Evolutionary conservation across 2,888 invertebrate genomes (phyloP).

Genomic region (Branchellion lobata): DNA sequence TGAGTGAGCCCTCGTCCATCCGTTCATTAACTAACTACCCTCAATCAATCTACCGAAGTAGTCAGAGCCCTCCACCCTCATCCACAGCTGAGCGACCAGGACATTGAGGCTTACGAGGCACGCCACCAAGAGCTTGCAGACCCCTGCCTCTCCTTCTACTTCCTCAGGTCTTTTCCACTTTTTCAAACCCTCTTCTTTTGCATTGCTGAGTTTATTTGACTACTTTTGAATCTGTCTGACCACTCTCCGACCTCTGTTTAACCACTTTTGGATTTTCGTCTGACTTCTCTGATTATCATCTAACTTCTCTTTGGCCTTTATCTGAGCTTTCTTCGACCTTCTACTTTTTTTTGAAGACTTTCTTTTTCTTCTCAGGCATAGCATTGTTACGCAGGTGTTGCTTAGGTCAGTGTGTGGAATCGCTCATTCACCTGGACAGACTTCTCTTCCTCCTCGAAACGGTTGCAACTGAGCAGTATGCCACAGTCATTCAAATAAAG

Average conservation of each 20-base stretch:
- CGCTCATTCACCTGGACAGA: slow-evolving; percentile 79
- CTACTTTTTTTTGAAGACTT: background rate
- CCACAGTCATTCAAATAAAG: too few relatives aligned
- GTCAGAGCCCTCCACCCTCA: background rate
- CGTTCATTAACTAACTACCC: too few relatives aligned
- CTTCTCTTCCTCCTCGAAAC: slow-evolving; percentile 74
- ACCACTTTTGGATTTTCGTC: too few relatives aligned
- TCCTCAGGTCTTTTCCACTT: background rate
- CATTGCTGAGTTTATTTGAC: too few relatives aligned
- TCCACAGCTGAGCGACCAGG: background rate
- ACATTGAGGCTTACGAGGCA: background rate
- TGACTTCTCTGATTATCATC: too few relatives aligned
- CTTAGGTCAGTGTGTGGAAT: slow-evolving; percentile 78
- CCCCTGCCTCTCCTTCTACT: background rate
- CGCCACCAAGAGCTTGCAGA: background rate
- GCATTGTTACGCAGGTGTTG: slow-evolving; percentile 56
- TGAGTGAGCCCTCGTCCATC: background rate
- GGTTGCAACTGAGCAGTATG: too few relatives aligned
- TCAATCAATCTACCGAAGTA: too few relatives aligned
- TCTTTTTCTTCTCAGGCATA: too few relatives aligned
- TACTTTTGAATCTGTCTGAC: background rate
- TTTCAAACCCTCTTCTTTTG: background rate
- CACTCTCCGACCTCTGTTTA: background rate
- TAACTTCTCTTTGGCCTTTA: too few relatives aligned
- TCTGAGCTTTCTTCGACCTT: background rate